Evolutionary conservation across 2,113 vertebrate species (phyloP).

Genomic region (Prinia subflava): DNA sequence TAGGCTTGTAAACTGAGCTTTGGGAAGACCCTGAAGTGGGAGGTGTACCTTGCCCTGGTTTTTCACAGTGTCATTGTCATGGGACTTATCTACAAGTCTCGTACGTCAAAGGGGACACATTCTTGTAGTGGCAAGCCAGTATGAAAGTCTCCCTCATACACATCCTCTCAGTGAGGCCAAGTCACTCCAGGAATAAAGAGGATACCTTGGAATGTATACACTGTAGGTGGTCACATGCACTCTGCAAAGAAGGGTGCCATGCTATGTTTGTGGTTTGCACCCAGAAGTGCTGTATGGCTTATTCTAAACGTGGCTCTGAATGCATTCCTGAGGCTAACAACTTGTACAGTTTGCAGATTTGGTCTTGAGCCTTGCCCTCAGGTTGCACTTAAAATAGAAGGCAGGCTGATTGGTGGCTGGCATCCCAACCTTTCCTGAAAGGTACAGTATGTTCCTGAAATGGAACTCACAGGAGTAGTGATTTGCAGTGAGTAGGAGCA

Average conservation of each 20-base stretch:
- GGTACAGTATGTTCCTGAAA: background rate
- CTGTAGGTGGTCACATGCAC: accelerated
- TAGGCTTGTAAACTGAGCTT: background rate
- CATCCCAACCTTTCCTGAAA: background rate
- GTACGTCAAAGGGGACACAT: background rate
- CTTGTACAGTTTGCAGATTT: conserved; percentile 1
- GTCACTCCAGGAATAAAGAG: background rate
- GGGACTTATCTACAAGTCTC: background rate
- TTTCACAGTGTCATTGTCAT: background rate
- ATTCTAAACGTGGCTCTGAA: background rate
- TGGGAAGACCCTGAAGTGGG: background rate
- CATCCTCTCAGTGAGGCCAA: background rate
- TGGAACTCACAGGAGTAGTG: background rate
- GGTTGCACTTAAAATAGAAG: conserved; percentile 30
- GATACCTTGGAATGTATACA: accelerated
- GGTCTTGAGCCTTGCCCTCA: background rate
- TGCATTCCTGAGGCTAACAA: background rate
- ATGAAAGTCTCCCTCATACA: background rate
- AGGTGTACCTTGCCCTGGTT: background rate
- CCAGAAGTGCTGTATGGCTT: background rate
- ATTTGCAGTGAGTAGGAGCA: background rate
- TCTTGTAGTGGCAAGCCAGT: background rate
- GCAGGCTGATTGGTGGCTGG: background rate
- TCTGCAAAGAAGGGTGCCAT: background rate
- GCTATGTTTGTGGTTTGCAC: background rate